These are phyloP conservation scores for Poeciliopsis paucimaculata DNA, from an alignment of 2,797 vertebrate species.

Conservation along the genomic window DNA sequence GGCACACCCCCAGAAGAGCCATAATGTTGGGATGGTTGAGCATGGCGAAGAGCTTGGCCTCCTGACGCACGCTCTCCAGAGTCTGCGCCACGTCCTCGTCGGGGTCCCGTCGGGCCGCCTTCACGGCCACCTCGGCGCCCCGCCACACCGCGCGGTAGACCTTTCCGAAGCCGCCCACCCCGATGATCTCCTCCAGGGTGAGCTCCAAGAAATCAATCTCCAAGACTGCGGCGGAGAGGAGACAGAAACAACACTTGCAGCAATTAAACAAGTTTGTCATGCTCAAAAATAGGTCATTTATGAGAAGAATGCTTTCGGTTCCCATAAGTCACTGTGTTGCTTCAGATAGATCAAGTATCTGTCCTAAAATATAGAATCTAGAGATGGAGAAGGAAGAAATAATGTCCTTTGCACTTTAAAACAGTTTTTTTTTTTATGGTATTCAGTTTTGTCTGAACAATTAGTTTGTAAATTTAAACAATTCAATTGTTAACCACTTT, in stretches of 20 bases:
- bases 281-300: conserved; percentile 43
- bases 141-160: conserved; percentile 94
- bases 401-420: background rate
- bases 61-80: conserved; percentile 94
- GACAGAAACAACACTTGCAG: background rate
- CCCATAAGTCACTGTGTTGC: conserved; percentile 18
- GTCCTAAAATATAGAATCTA: background rate
- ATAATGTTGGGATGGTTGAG: conserved; percentile 95
- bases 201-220: conserved; percentile 94
- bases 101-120: conserved; percentile 93
- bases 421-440: background rate
- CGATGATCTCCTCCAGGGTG: conserved; percentile 94
- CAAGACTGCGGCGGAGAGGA: conserved; percentile 79
- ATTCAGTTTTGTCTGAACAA: background rate
- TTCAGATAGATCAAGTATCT: background rate
- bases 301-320: conserved; percentile 36
- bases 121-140: conserved; percentile 92
- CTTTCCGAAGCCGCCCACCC: conserved; percentile 95
- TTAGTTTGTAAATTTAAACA: background rate
- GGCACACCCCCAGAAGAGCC: conserved; percentile 90
- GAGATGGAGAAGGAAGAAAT: background rate
- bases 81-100: conserved; percentile 94
- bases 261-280: background rate
- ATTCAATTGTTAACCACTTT: background rate
- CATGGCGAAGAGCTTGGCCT: conserved; percentile 98